Percentiles rank a stretch among this genome's conserved stretches.
Conservation (phyloP, 2,888 invertebrate species). For the Ceratothoa steindachneri region DNA sequence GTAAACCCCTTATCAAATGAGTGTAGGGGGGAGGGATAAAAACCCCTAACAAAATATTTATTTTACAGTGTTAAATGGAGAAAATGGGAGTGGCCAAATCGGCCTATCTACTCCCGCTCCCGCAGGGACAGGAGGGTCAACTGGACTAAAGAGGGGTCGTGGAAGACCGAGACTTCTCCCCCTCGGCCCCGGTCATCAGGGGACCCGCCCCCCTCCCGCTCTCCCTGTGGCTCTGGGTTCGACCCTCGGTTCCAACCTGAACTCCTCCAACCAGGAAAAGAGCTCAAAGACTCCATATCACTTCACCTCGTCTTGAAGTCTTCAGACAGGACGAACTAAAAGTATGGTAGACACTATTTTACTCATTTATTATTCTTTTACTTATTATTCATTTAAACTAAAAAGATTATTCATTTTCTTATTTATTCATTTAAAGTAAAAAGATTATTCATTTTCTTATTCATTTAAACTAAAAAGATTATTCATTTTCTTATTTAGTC, state of each 20-base stretch:
- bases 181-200: conserved; percentile 63
- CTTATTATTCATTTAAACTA: neutral
- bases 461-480: too few species aligned
- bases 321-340: neutral
- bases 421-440: too few species aligned
- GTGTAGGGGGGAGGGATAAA: too few species aligned
- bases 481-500: too few species aligned
- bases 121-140: neutral
- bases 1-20: too few species aligned
- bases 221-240: conserved; percentile 45
- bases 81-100: too few species aligned
- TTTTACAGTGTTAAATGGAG: too few species aligned
- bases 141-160: conserved; percentile 61
- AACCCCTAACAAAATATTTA: too few species aligned
- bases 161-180: conserved; percentile 66
- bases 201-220: conserved; percentile 58
- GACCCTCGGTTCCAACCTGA: neutral
- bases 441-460: too few species aligned
- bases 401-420: neutral
- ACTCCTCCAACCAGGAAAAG: neutral
- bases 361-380: neutral
- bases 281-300: neutral
- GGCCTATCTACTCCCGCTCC: too few species aligned
- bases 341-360: neutral
- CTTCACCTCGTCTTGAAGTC: conserved; percentile 6